phyloP scores from a whole-genome alignment of 2,888 invertebrate genomes.

The Tetrapedia diversipes region DNA sequence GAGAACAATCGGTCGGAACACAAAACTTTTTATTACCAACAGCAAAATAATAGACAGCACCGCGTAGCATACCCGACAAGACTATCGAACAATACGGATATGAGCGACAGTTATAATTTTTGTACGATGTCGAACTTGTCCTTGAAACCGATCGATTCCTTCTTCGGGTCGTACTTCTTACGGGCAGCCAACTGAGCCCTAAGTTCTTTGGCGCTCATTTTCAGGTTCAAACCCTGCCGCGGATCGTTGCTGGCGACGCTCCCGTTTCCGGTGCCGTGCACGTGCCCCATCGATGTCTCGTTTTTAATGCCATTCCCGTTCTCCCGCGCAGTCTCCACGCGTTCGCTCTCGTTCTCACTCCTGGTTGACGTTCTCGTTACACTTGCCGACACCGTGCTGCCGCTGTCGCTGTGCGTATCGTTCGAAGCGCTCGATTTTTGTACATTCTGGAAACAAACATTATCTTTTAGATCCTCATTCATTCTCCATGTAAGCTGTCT shows the following conservation, averaged over 20 bases:
- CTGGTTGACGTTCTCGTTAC: slow-evolving; percentile 61
- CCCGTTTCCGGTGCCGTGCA: slow-evolving; percentile 72
- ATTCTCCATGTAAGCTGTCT: no score
- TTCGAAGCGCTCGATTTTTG: slow-evolving; percentile 78
- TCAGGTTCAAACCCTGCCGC: slow-evolving; percentile 87
- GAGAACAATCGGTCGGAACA: not conserved
- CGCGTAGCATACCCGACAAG: slow-evolving; percentile 33
- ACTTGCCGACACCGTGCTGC: slow-evolving; percentile 67
- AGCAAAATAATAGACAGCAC: slow-evolving; percentile 32
- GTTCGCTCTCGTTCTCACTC: slow-evolving; percentile 56
- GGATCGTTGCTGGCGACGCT: slow-evolving; percentile 66
- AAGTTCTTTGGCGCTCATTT: slow-evolving; percentile 96
- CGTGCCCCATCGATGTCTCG: slow-evolving; percentile 53
- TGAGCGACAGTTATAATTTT: slow-evolving; percentile 87
- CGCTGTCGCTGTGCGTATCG: slow-evolving; percentile 77
- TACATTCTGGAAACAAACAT: slow-evolving; percentile 70
- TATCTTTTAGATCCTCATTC: not conserved
- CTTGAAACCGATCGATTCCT: slow-evolving; percentile 94
- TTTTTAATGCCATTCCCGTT: slow-evolving; percentile 53
- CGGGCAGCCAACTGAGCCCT: slow-evolving; percentile 92
- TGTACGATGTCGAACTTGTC: slow-evolving; percentile 97
- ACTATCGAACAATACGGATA: slow-evolving; percentile 4
- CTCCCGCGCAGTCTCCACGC: slow-evolving; percentile 27
- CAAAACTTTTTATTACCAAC: not conserved
- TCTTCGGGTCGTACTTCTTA: slow-evolving; percentile 95